A percentile compares a stretch with the other conserved stretches of the same genome.
phyloP scores from a whole-genome alignment of 2,888 invertebrate species.

The Leptinotarsa haldemani region DNA sequence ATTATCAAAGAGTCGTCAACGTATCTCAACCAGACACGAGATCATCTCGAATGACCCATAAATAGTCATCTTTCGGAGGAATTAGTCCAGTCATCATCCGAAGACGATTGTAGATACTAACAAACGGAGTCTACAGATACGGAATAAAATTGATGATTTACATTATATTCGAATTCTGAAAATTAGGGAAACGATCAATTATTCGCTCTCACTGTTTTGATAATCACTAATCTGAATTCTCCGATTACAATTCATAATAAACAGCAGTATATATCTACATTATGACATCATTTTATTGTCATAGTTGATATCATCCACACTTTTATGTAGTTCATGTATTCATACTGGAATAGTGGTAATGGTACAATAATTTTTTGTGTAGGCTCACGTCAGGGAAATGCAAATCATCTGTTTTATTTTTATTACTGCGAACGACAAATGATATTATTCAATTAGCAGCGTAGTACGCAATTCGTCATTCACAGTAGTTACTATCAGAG shows the following conservation, averaged over 20 bases:
- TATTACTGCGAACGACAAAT: slow-evolving; percentile 25
- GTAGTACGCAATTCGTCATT: background rate
- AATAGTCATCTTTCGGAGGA: too few relatives aligned
- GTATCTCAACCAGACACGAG: too few relatives aligned
- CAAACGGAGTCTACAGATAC: too few relatives aligned
- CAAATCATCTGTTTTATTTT: slow-evolving; percentile 25
- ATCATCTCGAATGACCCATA: too few relatives aligned
- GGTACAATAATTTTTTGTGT: slow-evolving; percentile 29
- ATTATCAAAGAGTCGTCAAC: too few relatives aligned
- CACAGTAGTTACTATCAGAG: background rate
- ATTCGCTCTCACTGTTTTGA: background rate
- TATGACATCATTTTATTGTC: slow-evolving; percentile 22
- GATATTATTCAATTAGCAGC: slow-evolving; percentile 26
- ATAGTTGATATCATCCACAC: slow-evolving; percentile 26
- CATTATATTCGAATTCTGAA: background rate
- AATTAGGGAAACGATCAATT: slow-evolving; percentile 1
- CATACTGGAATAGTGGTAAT: slow-evolving; percentile 2
- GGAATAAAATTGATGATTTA: too few relatives aligned
- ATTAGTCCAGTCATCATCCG: too few relatives aligned
- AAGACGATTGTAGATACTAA: too few relatives aligned
- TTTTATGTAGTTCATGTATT: slow-evolving; percentile 14
- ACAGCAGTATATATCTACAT: background rate
- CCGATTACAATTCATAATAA: background rate
- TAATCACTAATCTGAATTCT: background rate
- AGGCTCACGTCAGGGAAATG: slow-evolving; percentile 18